These are phyloP conservation scores for Ypsolopha sequella DNA, from an alignment of 2,888 invertebrate species.

Conservation along the genomic window DNA sequence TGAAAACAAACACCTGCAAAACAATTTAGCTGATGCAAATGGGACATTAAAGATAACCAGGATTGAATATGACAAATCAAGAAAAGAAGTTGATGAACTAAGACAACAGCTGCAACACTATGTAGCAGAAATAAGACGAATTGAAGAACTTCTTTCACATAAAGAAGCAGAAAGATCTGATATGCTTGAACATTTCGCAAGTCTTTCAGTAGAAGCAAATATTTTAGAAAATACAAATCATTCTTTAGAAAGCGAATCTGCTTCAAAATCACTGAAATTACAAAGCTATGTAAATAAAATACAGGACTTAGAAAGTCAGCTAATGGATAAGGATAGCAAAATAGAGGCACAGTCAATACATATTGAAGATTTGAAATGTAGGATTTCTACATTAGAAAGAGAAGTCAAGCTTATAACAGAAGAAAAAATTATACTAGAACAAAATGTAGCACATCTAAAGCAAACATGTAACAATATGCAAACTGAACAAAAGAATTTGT, in stretches of 20 bases:
- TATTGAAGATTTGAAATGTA: constrained; percentile 48
- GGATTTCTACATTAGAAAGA: constrained; percentile 47
- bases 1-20: constrained; percentile 81
- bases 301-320: constrained; percentile 73
- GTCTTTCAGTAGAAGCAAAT: constrained; percentile 82
- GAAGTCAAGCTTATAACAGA: constrained; percentile 55
- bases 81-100: constrained; percentile 78
- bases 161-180: constrained; percentile 85
- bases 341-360: constrained; percentile 46
- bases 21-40: constrained; percentile 75
- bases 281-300: constrained; percentile 63
- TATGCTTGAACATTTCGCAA: constrained; percentile 84
- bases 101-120: constrained; percentile 85
- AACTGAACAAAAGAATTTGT: constrained; percentile 27
- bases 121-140: constrained; percentile 83
- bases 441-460: constrained; percentile 52
- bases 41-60: constrained; percentile 73
- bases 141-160: constrained; percentile 80
- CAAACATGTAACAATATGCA: constrained; percentile 55
- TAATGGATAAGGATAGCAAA: constrained; percentile 57
- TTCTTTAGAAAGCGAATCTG: constrained; percentile 81
- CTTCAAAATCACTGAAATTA: constrained; percentile 73
- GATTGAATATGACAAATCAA: constrained; percentile 76
- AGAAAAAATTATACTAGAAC: constrained; percentile 51
- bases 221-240: constrained; percentile 84